Evolutionary conservation across 2,888 invertebrate species (phyloP).

Genomic region (Melieria crassipennis): DNA sequence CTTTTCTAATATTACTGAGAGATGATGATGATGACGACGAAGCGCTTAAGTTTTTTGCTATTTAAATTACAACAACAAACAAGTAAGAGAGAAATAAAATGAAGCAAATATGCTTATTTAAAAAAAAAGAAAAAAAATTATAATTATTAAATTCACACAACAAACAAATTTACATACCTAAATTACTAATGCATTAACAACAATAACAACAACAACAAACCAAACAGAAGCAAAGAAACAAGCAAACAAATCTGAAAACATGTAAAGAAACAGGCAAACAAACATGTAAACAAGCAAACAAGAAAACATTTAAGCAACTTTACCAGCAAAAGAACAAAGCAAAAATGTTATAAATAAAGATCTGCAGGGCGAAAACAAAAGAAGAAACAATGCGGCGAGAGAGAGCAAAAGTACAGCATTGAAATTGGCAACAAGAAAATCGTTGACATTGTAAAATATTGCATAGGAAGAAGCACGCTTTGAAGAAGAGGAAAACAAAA

Average conservation of each 20-base stretch:
- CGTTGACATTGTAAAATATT: conserved; percentile 6
- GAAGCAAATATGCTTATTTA: neutral
- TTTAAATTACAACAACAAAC: neutral
- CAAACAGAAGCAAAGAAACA: neutral
- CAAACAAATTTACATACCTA: conserved; percentile 36
- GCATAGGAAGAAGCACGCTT: conserved; percentile 28
- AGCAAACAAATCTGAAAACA: conserved; percentile 23
- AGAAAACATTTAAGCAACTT: no score
- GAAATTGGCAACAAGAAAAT: neutral
- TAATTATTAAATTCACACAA: conserved; percentile 2
- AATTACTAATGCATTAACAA: conserved; percentile 24
- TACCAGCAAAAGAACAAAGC: conserved; percentile 3
- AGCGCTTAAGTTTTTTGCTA: conserved; percentile 31
- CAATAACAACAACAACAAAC: conserved; percentile 11
- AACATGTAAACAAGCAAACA: no score
- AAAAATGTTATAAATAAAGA: conserved; percentile 10
- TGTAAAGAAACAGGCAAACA: no score
- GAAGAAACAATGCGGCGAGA: neutral
- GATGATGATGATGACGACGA: conserved; percentile 23
- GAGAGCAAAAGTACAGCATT: neutral
- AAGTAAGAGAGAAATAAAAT: no score
- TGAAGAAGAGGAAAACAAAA: conserved; percentile 43
- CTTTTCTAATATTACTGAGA: conserved; percentile 23
- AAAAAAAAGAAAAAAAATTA: conserved; percentile 11
- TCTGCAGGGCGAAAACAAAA: neutral